Percentiles rank a stretch among this genome's conserved stretches.
These are phyloP conservation scores for Hystrix brachyura DNA, from an alignment of 2,113 vertebrate genomes.

Conservation along the genomic window DNA sequence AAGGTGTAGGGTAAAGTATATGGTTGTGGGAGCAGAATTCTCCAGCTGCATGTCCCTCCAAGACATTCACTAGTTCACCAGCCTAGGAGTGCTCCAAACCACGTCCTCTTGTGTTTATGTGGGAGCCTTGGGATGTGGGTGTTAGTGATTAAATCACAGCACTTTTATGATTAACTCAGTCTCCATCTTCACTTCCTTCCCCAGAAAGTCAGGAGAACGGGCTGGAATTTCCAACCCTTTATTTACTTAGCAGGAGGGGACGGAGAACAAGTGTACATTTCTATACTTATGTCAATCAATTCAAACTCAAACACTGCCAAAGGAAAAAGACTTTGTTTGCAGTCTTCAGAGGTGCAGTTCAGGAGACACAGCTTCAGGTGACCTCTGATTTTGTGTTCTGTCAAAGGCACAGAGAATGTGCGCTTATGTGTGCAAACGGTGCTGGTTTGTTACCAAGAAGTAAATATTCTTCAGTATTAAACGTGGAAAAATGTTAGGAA, in stretches of 20 bases:
- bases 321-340: not conserved
- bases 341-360: not conserved
- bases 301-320: not conserved
- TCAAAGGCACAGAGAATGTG: not conserved
- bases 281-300: not conserved
- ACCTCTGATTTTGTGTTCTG: not conserved
- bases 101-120: not conserved
- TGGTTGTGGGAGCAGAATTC: too few relatives aligned
- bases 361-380: not conserved
- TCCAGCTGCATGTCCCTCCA: not conserved
- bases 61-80: not conserved
- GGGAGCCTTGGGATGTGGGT: not conserved
- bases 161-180: not conserved
- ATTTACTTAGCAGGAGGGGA: not conserved
- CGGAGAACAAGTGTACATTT: not conserved
- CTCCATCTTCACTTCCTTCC: not conserved
- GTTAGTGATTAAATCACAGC: not conserved
- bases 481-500: not conserved
- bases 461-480: not conserved
- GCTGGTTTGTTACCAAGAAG: not conserved
- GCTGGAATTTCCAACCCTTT: not conserved
- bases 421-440: not conserved
- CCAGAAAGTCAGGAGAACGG: not conserved
- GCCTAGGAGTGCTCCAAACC: not conserved
- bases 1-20: too few relatives aligned